phyloP scores from a whole-genome alignment of 2,113 vertebrate genomes.

The Thamnaconus septentrionalis region DNA sequence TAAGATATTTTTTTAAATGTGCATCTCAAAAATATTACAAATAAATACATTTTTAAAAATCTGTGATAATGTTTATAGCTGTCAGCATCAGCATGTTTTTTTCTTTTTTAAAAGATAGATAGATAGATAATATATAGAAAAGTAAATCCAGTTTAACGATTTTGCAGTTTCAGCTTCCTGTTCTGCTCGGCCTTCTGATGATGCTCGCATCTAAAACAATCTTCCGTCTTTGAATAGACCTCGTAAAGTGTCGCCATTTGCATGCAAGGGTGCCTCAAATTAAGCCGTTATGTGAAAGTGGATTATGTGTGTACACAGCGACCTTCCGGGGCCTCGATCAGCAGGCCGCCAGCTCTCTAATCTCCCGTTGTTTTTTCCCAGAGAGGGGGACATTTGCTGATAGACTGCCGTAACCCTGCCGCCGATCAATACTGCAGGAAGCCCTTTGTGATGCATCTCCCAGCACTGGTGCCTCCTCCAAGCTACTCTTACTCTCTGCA shows the following conservation, averaged over 20 bases:
- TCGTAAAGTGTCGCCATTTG: conserved; percentile 55
- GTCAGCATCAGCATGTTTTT: not conserved
- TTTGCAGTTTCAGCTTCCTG: conserved; percentile 29
- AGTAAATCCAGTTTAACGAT: conserved; percentile 9
- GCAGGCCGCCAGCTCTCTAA: conserved; percentile 73
- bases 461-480: conserved; percentile 52
- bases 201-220: conserved; percentile 16
- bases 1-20: no score
- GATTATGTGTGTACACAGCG: conserved; percentile 75
- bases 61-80: no score
- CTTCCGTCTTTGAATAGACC: conserved; percentile 30
- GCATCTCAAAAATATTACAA: no score
- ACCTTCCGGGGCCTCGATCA: conserved; percentile 72
- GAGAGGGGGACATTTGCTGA: conserved; percentile 75
- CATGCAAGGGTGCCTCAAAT: conserved; percentile 67
- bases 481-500: not conserved
- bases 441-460: conserved; percentile 79
- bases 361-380: conserved; percentile 74
- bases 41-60: no score
- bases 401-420: conserved; percentile 74
- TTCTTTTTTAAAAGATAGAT: not conserved
- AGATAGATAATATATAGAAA: no score
- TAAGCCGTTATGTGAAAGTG: conserved; percentile 76
- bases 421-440: conserved; percentile 77
- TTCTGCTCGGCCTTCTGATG: not conserved